Evolutionary conservation across 2,797 vertebrate genomes (phyloP).

Genomic region (Coregonus suidteri): DNA sequence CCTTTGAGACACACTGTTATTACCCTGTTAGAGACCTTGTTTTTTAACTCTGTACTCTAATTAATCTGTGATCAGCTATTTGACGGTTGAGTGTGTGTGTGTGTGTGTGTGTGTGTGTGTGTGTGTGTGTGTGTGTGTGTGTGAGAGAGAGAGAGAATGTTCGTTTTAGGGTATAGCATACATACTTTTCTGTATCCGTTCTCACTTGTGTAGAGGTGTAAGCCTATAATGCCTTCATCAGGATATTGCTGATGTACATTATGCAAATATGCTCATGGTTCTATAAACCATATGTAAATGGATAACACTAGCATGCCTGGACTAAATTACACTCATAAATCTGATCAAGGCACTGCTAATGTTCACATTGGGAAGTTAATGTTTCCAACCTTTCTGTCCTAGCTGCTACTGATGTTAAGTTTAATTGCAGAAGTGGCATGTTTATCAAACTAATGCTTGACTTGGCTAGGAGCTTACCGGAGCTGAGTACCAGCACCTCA

Average conservation of each 20-base stretch:
- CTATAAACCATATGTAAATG: conserved; percentile 51
- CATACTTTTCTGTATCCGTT: conserved; percentile 25
- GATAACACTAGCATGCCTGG: conserved; percentile 38
- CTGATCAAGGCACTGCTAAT: conserved; percentile 56
- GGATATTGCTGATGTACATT: conserved; percentile 45
- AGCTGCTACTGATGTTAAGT: conserved; percentile 36
- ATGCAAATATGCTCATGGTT: conserved; percentile 54
- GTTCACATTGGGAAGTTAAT: conserved; percentile 54
- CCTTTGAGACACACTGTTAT: neutral
- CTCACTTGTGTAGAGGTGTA: conserved; percentile 26
- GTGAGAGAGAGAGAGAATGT: too few species aligned
- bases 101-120: too few species aligned
- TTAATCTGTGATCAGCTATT: too few species aligned
- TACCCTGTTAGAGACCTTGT: neutral
- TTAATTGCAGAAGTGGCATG: conserved; percentile 34
- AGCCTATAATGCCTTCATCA: conserved; percentile 36
- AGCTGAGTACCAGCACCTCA: too few species aligned
- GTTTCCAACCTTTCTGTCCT: conserved; percentile 41
- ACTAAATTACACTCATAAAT: conserved; percentile 65
- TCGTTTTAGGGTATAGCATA: neutral
- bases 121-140: too few species aligned
- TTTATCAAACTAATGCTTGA: conserved; percentile 27
- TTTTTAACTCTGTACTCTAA: neutral
- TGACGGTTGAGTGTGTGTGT: too few species aligned
- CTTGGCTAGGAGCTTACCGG: too few species aligned